These are phyloP conservation scores for Nesoenas mayeri DNA, from an alignment of 2,113 vertebrate species.

Conservation along the genomic window DNA sequence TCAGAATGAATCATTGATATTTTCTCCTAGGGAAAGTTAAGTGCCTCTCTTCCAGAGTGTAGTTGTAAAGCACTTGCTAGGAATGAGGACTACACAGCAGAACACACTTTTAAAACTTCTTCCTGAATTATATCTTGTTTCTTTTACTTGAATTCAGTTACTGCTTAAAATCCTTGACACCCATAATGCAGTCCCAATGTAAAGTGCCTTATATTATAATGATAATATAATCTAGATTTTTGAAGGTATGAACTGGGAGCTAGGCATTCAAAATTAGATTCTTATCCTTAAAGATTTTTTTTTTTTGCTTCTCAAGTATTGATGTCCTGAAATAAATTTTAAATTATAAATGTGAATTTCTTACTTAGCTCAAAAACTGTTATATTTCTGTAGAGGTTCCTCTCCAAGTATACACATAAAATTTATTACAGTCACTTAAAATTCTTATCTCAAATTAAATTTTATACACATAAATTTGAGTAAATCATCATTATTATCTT, in stretches of 20 bases:
- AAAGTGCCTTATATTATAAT: not conserved
- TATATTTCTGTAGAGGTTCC: not conserved
- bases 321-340: not conserved
- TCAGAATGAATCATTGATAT: not conserved
- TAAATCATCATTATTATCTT: not conserved
- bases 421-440: not conserved
- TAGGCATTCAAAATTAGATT: not conserved
- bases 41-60: not conserved
- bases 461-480: not conserved
- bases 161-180: not conserved
- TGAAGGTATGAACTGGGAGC: not conserved
- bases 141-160: not conserved
- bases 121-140: not conserved
- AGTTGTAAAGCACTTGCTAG: not conserved
- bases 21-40: not conserved
- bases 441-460: not conserved
- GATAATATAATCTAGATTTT: not conserved
- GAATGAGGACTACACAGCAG: not conserved
- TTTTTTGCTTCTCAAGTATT: not conserved
- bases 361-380: not conserved
- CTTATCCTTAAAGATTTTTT: not conserved
- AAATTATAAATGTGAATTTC: not conserved
- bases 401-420: not conserved
- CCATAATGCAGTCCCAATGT: not conserved
- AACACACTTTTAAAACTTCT: not conserved